Evolutionary conservation across 1,140 invertebrate species (phyloP).

Genomic region (Drosophila dunni): DNA sequence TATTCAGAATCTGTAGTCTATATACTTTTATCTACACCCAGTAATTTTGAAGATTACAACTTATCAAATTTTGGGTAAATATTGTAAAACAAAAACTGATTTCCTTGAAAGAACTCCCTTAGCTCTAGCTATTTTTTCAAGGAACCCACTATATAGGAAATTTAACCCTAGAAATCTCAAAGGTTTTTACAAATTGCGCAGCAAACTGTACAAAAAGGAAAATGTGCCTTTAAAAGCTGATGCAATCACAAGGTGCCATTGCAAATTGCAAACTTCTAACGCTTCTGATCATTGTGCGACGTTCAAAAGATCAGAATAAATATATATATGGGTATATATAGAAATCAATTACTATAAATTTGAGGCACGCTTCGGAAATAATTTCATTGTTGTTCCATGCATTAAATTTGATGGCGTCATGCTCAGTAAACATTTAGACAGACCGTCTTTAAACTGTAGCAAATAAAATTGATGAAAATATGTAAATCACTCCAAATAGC

Average conservation of each 20-base stretch:
- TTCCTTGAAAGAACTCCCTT: no score
- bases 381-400: conserved; percentile 22
- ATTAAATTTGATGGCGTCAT: conserved; percentile 27
- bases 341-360: background rate
- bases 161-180: conserved; percentile 1
- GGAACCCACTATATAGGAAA: background rate
- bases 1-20: background rate
- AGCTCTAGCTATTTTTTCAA: background rate
- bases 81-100: no score
- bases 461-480: background rate
- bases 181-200: conserved; percentile 72
- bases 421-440: conserved; percentile 18
- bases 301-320: conserved; percentile 22
- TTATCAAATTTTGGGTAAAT: no score
- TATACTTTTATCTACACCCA: background rate
- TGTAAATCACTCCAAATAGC: background rate
- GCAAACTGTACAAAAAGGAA: conserved; percentile 3
- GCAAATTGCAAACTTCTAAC: conserved; percentile 34
- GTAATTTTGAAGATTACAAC: no score
- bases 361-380: conserved; percentile 3
- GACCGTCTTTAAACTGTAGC: conserved; percentile 11
- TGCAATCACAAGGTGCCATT: conserved; percentile 64
- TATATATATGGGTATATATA: background rate
- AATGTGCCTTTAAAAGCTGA: conserved; percentile 46
- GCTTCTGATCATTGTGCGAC: no score